Conservation (phyloP, 2,888 invertebrate genomes). For the Eupithecia abbreviata region DNA sequence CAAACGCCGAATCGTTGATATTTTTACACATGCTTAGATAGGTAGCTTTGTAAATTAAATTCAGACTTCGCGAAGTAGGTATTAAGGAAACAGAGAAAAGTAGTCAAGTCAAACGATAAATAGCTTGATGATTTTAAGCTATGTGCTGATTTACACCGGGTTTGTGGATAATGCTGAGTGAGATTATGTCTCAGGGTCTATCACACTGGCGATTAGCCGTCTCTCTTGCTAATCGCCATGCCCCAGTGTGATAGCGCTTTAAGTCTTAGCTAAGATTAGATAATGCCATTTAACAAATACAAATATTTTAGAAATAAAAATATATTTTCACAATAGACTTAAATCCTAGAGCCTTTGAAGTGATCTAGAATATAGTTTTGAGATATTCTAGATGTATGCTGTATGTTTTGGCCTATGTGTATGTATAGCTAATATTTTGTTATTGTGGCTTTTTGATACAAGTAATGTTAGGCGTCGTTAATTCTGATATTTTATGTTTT, state of each 20-base stretch:
- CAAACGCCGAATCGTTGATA: constrained; percentile 57
- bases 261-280: constrained; percentile 28
- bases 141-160: constrained; percentile 33
- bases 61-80: constrained; percentile 51
- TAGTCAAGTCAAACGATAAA: constrained; percentile 12
- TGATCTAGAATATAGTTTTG: constrained; percentile 30
- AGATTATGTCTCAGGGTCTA: no score
- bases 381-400: not conserved
- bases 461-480: constrained; percentile 3
- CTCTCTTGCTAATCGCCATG: no score
- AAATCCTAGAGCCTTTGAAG: constrained; percentile 20
- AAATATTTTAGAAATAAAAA: constrained; percentile 58
- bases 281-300: constrained; percentile 42
- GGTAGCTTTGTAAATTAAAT: constrained; percentile 72
- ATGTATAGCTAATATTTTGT: constrained; percentile 21
- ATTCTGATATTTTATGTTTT: not conserved
- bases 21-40: constrained; percentile 77
- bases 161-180: not conserved
- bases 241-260: no score
- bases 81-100: not conserved
- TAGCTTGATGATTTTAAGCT: constrained; percentile 10
- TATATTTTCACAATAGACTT: constrained; percentile 44
- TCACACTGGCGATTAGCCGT: no score
- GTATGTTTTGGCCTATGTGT: constrained; percentile 10
- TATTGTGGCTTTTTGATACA: constrained; percentile 20